Evolutionary conservation across 2,888 invertebrate genomes (phyloP).

Genomic region (Lasioglossum calceatum): DNA sequence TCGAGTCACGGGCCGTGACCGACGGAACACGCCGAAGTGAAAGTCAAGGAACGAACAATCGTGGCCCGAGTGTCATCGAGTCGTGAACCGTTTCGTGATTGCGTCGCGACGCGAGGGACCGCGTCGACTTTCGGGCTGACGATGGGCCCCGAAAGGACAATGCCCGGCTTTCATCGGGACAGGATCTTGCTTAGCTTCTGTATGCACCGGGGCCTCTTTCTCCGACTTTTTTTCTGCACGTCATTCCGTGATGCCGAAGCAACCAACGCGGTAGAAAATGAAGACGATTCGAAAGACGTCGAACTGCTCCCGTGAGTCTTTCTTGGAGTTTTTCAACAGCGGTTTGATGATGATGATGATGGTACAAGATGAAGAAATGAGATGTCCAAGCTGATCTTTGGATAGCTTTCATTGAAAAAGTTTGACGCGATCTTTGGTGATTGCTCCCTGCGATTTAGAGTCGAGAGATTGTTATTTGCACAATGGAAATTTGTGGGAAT

Average conservation of each 20-base stretch:
- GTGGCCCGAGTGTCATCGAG: constrained; percentile 60
- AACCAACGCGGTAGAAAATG: neutral
- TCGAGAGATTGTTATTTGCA: too few relatives aligned
- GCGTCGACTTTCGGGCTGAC: constrained; percentile 39
- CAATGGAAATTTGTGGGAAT: neutral
- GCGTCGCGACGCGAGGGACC: constrained; percentile 27
- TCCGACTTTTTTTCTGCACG: neutral
- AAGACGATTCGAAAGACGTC: neutral
- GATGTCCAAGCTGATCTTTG: neutral
- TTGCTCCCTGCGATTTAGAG: too few relatives aligned
- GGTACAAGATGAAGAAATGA: neutral
- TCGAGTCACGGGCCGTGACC: constrained; percentile 76
- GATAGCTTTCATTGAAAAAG: neutral
- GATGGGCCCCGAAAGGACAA: constrained; percentile 37
- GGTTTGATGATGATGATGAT: neutral
- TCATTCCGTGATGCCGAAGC: neutral
- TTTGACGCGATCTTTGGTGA: neutral
- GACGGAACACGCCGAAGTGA: constrained; percentile 70
- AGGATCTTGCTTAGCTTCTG: neutral
- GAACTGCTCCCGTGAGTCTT: neutral
- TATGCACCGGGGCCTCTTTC: neutral
- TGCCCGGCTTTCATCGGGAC: constrained; percentile 31
- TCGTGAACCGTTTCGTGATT: constrained; percentile 64
- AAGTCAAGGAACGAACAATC: constrained; percentile 72
- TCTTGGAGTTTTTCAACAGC: neutral